These are phyloP conservation scores for Coreius guichenoti DNA, from an alignment of 2,797 vertebrate genomes.

Conservation along the genomic window DNA sequence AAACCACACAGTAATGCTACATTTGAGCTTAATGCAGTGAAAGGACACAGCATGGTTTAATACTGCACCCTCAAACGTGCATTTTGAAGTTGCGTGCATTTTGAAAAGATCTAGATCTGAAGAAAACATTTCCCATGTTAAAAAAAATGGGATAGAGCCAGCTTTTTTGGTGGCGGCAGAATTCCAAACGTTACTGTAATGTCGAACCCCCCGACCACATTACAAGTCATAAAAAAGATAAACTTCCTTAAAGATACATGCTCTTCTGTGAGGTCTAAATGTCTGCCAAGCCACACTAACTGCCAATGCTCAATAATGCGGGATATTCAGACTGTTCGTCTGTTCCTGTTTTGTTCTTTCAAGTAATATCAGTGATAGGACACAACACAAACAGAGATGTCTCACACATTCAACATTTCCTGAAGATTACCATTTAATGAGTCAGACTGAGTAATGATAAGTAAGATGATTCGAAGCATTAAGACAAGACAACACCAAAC, in stretches of 20 bases:
- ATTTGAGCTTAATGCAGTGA: conserved; percentile 13
- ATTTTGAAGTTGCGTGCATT: background rate
- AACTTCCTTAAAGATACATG: conserved; percentile 76
- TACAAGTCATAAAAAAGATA: conserved; percentile 72
- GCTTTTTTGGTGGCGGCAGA: conserved; percentile 43
- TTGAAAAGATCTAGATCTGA: background rate
- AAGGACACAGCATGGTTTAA: conserved; percentile 25
- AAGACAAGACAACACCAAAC: conserved; percentile 4
- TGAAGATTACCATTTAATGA: conserved; percentile 7
- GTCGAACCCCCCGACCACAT: conserved; percentile 66
- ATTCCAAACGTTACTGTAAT: conserved; percentile 34
- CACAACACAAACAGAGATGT: conserved; percentile 7
- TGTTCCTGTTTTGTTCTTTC: conserved; percentile 20
- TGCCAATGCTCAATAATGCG: conserved; percentile 14
- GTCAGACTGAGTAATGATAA: conserved; percentile 14
- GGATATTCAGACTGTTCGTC: conserved; percentile 29
- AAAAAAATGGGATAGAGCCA: conserved; percentile 28
- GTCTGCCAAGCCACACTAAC: conserved; percentile 25
- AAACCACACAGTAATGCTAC: conserved; percentile 19
- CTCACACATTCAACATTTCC: background rate
- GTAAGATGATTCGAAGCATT: background rate
- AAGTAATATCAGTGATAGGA: conserved; percentile 9
- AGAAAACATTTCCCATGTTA: conserved; percentile 25
- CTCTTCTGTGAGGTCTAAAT: conserved; percentile 41
- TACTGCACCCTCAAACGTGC: background rate